Evolutionary conservation across 2,888 invertebrate genomes (phyloP), one percentile per base, ranked within the genome.

Genomic region (Lasioglossum malachurum): DNA sequence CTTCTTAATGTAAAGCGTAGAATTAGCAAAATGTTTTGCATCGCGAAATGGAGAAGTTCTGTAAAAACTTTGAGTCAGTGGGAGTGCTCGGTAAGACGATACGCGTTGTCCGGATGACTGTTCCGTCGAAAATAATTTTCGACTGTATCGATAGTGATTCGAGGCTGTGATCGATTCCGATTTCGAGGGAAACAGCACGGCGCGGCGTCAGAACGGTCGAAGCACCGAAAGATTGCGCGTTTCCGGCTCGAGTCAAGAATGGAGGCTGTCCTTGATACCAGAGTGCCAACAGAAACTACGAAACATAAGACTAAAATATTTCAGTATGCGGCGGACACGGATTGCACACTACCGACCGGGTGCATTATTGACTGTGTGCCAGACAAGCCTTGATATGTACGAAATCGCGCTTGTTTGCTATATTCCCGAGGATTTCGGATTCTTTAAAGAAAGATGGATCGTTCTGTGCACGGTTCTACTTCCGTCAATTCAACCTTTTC

Each of bases 281-380:
- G 53, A 88, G 82, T 89, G 91, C 90, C 91, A 90, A 78, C 89
- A 83, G 83, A 87, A 90, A 87, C 88, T 81, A 84, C 85, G 89
- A 88, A 84, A 89, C 82, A 91, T 88, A 87, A 78, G 86, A 89
- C 91, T 86, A 72, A 91, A 90, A 89, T 91, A 90, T 90, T 88
- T 88, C 84, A 79, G 81, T 75, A 82, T 60, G 88, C 88, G 75
- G 69, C 57, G 60, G 71, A 31, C 72, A 82, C 69, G 73, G 53
- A 82, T 83, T 67, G 73, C 16, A 72, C 80, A 78, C 71, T 78
- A 73, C 73, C 35, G 46, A n/a, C 44, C 53, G 60, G 81, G 35
- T 69, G 84, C 80, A 89, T 88, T 88, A 89, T 91, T 91, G 90
- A 90, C 88, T 60, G 87, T 41, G 46, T 87, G 90, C 90, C 90